Evolutionary conservation across 1,140 invertebrate species (phyloP), one percentile per base, ranked within the genome.

Genomic region (Megathymus violae): DNA sequence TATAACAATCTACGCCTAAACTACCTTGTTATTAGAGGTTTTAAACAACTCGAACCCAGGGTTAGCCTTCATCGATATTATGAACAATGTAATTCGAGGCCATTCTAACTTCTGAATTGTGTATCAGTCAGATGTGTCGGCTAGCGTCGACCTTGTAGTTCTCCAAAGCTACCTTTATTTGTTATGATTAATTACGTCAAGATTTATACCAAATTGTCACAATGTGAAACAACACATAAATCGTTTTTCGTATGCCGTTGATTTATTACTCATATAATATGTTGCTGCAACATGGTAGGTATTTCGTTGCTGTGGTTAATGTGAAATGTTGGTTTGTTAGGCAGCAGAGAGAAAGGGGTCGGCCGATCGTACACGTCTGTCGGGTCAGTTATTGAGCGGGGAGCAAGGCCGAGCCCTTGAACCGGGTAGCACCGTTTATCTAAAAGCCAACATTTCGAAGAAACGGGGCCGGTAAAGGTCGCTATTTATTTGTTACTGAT

Each of bases 391-490:
- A 89, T 86, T 85, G 86, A 86, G 71, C 83, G 80, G 61, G 56
- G 38, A 58, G 48, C 81, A 89, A 89, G 86, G 86, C 77, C 76
- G 48, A 66, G 72, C 47, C 87, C 84, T 88, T 88, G 82, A 87
- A 85, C 80, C 68, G 60, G 16, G 51, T 27, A 66, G 61, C 75
- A 52, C 56, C 60, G 56, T 56, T 47, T 72, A 76, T 76, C 76
- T 82, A 80, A 76, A 74, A 80, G 71, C 76, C 51, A 48, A 25
- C 34, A 70, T 75, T 77, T 73, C 44, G 60, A 38, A 44, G 54
- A 68, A 78, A 56, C 43, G 43, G 14, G 52, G 40, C 41, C 52
- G 52, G 52, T 38, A 16, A 81, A 80, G 80, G 79, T 76, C 72
- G 64, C 54, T 61, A 66, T 58, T 62, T 63, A 62, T 56, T 76